Evolutionary conservation across 1,140 invertebrate species (phyloP).

Genomic region (Scaptomyza hsui): DNA sequence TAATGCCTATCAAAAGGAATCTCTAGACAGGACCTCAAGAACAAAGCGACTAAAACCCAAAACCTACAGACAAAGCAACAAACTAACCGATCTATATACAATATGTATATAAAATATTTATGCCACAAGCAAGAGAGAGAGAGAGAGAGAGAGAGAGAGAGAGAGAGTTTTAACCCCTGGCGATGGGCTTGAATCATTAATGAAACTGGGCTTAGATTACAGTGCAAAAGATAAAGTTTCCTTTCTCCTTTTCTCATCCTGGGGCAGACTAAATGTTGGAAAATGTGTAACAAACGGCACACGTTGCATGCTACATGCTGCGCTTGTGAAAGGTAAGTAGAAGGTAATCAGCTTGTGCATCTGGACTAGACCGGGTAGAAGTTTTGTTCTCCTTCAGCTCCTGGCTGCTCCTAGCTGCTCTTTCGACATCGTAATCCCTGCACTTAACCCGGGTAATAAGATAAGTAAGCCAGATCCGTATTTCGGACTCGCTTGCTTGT

Average conservation of each 20-base stretch:
- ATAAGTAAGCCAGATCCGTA: conserved; percentile 74
- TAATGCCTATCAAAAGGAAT: neutral
- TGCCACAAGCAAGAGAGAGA: conserved; percentile 31
- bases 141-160: conserved; percentile 29
- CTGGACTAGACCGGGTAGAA: conserved; percentile 37
- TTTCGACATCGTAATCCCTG: conserved; percentile 76
- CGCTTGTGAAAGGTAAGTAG: conserved; percentile 9
- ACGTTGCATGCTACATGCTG: conserved; percentile 48
- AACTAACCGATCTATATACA: conserved; percentile 54
- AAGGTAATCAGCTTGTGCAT: conserved; percentile 63
- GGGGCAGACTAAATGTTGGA: conserved; percentile 59
- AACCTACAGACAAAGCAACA: conserved; percentile 48
- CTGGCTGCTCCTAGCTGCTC: conserved; percentile 55
- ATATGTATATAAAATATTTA: conserved; percentile 76
- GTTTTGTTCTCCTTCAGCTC: neutral
- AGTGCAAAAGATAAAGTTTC: conserved; percentile 29
- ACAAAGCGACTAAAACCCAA: conserved; percentile 28
- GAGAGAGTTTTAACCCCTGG: neutral
- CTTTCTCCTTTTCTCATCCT: conserved; percentile 15
- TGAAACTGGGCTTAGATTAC: conserved; percentile 57
- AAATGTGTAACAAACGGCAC: conserved; percentile 79
- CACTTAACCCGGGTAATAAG: conserved; percentile 81
- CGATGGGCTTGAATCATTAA: conserved; percentile 79
- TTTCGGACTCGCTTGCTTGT: conserved; percentile 53
- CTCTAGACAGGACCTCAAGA: conserved; percentile 20